Conservation (phyloP, 2,113 vertebrate species). For the Anseranas semipalmata region DNA sequence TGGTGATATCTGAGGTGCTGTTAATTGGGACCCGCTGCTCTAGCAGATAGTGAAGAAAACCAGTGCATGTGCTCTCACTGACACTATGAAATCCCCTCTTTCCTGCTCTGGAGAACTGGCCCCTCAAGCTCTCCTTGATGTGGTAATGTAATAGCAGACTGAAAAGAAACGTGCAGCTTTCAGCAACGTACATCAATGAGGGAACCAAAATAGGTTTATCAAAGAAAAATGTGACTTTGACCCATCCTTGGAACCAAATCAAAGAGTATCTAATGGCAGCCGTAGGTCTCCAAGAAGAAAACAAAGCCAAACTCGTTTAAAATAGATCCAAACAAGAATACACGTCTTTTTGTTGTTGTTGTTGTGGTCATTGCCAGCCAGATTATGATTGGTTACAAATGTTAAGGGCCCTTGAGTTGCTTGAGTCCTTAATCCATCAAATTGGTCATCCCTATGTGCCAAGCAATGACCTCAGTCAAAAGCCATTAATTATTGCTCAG, state of each 20-base stretch:
- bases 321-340: slow-evolving; percentile 35
- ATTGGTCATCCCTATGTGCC: not conserved
- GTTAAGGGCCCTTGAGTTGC: slow-evolving; percentile 26
- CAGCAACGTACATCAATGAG: not conserved
- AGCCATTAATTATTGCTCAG: slow-evolving; percentile 38
- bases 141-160: not conserved
- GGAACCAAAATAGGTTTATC: slow-evolving; percentile 28
- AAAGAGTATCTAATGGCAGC: slow-evolving; percentile 39
- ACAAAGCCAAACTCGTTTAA: slow-evolving; percentile 33
- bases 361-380: slow-evolving; percentile 3
- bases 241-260: slow-evolving; percentile 54
- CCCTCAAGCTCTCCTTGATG: not conserved
- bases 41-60: not conserved
- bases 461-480: slow-evolving; percentile 46
- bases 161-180: not conserved
- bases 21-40: not conserved
- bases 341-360: not conserved
- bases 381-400: slow-evolving; percentile 38
- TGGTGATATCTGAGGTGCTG: not conserved
- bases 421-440: slow-evolving; percentile 34
- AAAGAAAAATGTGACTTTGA: slow-evolving; percentile 33
- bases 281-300: slow-evolving; percentile 33
- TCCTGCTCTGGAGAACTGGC: not conserved
- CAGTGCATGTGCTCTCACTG: not conserved
- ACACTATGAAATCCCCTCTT: not conserved